These are phyloP conservation scores for Anthoptus insignis DNA, from an alignment of 2,888 invertebrate species.

Conservation along the genomic window DNA sequence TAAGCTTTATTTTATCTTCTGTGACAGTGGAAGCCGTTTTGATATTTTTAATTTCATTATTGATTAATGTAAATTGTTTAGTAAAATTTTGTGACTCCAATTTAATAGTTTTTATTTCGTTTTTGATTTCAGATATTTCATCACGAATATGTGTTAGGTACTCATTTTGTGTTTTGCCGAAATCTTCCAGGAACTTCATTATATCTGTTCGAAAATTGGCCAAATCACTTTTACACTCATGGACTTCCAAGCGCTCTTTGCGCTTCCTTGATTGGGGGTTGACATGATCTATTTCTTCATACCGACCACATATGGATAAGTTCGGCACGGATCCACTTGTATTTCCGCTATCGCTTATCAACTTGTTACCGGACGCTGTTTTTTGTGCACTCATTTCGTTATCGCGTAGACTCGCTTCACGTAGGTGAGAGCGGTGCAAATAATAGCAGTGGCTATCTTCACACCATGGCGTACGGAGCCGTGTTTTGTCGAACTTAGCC, in stretches of 20 bases:
- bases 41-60: constrained; percentile 38
- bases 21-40: constrained; percentile 34
- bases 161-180: constrained; percentile 35
- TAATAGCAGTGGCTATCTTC: no score
- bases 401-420: no score
- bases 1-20: constrained; percentile 16
- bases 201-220: constrained; percentile 33
- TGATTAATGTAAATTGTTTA: constrained; percentile 30
- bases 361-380: constrained; percentile 15
- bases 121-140: constrained; percentile 33
- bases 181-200: constrained; percentile 34
- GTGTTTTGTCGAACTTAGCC: no score
- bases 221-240: constrained; percentile 21
- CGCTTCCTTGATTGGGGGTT: no score
- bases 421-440: constrained; percentile 17
- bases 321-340: constrained; percentile 16
- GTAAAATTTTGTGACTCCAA: constrained; percentile 25
- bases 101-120: constrained; percentile 34
- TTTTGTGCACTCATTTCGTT: constrained; percentile 31
- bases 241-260: constrained; percentile 18
- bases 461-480: no score
- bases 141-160: constrained; percentile 28
- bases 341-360: constrained; percentile 20
- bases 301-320: no score
- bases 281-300: no score